Evolutionary conservation across 2,797 vertebrate species (phyloP), one percentile per base, ranked within the genome.

Genomic region (Nothura maculosa): DNA sequence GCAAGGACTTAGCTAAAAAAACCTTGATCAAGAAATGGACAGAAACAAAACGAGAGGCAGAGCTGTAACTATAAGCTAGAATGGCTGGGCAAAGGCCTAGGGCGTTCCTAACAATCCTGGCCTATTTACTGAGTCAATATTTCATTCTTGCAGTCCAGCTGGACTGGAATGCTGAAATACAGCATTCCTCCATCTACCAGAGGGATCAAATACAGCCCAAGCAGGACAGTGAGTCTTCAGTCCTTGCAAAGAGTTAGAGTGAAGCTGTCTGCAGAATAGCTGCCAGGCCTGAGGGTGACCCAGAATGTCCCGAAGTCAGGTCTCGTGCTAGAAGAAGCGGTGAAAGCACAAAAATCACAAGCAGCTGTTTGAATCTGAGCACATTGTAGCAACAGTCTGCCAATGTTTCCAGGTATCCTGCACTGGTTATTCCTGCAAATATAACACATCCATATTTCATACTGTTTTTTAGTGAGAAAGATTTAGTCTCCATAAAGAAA

Each of bases 111-210:
- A 22, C 66, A 78, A 94, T 19, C 32, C 30, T 85, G 79, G 66
- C 19, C 12, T 55, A 18, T 87, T 93, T 78, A 30, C 47, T 81
- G 62, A 75, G 69, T 89, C 81, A 89, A 40, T 91, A 90, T 90
- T 89, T 89, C 69, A 75, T 92, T 94, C 70, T 58, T 78, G 17
- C 21, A 72, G 72, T 50, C 61, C 87, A 66, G 36, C 40, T 89
- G 72, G 54, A 64, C 36, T 47, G 38, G 70, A 84, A 84, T 78
- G 62, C 30, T 91, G 40, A 91, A 92, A 76, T 42, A 70, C 21
- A 42, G 54, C n/a, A 32, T 57, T 89, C 28, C 30, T 61, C 5
- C 42, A 54, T 48, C 54, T 48, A 43, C 27, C 10, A 15, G 4
- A 62, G 22, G 21, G 40, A 89, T 75, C 72, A 91, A 69, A 90